Conservation (phyloP, 2,888 invertebrate genomes). For the Thera britannica region DNA sequence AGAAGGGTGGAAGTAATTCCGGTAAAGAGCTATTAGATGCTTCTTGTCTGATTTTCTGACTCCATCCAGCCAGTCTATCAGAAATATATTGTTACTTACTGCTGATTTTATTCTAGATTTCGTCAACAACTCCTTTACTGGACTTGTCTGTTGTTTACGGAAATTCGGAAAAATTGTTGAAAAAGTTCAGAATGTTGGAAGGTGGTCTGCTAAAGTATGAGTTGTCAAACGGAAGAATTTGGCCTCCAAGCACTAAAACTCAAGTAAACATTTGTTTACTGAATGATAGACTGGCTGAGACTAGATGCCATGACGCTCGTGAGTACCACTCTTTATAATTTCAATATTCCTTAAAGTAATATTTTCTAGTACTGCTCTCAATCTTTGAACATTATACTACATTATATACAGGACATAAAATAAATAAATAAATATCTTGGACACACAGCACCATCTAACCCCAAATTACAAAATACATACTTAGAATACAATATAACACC, state of each 20-base stretch:
- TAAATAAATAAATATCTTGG: no score
- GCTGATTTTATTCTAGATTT: conserved; percentile 42
- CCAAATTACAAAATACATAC: no score
- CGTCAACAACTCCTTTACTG: conserved; percentile 51
- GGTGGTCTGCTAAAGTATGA: conserved; percentile 57
- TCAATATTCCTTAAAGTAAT: no score
- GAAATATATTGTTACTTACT: neutral
- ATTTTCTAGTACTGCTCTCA: no score
- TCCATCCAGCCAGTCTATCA: no score
- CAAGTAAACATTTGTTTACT: conserved; percentile 45
- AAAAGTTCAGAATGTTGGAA: conserved; percentile 47
- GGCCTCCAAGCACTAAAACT: conserved; percentile 55
- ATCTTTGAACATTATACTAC: no score
- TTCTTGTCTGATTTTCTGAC: no score
- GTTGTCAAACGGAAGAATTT: conserved; percentile 53
- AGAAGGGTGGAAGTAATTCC: no score
- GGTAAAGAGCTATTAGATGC: no score
- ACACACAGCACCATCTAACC: no score
- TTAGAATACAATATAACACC: no score
- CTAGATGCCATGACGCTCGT: conserved; percentile 54
- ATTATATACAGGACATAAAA: no score
- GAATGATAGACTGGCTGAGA: conserved; percentile 49
- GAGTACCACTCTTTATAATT: conserved; percentile 29
- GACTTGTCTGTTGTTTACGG: conserved; percentile 55
- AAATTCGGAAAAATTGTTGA: conserved; percentile 34